Evolutionary conservation across 2,888 invertebrate species (phyloP), one percentile per base, ranked within the genome.

Genomic region (Matsumyia berberina): DNA sequence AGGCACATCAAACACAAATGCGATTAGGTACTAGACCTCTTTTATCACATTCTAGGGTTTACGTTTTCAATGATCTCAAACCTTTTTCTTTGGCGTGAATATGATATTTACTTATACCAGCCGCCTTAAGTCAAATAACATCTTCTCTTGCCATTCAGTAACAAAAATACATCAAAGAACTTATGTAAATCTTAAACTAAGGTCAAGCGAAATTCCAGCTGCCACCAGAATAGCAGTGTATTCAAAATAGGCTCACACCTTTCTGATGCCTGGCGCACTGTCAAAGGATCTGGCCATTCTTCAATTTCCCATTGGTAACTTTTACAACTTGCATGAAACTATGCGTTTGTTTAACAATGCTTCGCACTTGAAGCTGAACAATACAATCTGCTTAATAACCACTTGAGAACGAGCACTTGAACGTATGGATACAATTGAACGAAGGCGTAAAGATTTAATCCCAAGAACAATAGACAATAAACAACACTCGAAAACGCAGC

Each of bases 381-480:
- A 88, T 86, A 69, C 83, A 86, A 87, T 88, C 88, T 87, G 86
- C 82, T 88, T 88, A 88, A 88, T 88, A 88, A 87, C 88, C 88
- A 88, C 88, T 88, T 88, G 87, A 88, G 86, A 87, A 80, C 85
- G 70, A 72, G 42, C 53, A 77, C 53, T 69, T 57, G 51, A 62
- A 15, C 39, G 37, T 24, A 4, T n/a, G n/a, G n/a, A n/a, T 44
- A 66, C 78, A 83, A n/a, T 51, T 79, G 62, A 78, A 57, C 86
- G 81, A 86, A 87, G 88, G 88, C 87, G 88, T 88, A 88, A 87
- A 87, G 67, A 83, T 83, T 79, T 51, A 87, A 87, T 87, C 88
- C 86, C 78, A 86, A 87, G 81, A 87, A 87, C 86, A 87, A 83
- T 86, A 86, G 83, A 88, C 88, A 88, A 88, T 87, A 87, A 86